Evolutionary conservation across 2,888 invertebrate genomes (phyloP).

Genomic region (Thera britannica): DNA sequence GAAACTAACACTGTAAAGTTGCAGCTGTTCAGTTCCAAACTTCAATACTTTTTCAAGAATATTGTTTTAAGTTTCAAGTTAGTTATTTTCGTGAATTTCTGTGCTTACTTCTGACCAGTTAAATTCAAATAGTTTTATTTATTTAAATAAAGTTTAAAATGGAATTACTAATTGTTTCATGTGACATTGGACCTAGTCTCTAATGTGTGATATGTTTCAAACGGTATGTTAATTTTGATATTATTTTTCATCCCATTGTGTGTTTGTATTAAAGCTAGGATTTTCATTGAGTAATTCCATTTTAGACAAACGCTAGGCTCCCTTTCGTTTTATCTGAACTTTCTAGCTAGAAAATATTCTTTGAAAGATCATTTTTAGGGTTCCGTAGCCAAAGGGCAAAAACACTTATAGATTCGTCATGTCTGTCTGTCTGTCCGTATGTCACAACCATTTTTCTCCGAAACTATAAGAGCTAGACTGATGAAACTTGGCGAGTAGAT

Average conservation of each 20-base stretch:
- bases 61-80: too few species aligned
- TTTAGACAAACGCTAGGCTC: constrained; percentile 47
- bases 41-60: too few species aligned
- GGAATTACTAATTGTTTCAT: constrained; percentile 72
- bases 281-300: constrained; percentile 71
- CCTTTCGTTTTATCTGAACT: background rate
- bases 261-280: constrained; percentile 40
- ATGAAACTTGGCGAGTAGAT: too few species aligned
- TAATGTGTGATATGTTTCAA: constrained; percentile 11
- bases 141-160: constrained; percentile 54
- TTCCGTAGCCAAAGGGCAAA: too few species aligned
- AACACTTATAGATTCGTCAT: too few species aligned
- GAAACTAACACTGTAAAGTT: too few species aligned
- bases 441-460: too few species aligned
- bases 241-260: constrained; percentile 57
- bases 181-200: constrained; percentile 29
- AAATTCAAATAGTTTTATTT: too few species aligned
- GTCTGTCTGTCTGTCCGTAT: too few species aligned
- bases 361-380: too few species aligned
- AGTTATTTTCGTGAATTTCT: constrained; percentile 1
- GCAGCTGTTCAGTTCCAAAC: too few species aligned
- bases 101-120: constrained; percentile 5
- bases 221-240: constrained; percentile 54
- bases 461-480: too few species aligned
- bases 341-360: background rate